Evolutionary conservation across 1,140 invertebrate genomes (phyloP).

Genomic region (Oreohelix idahoensis): DNA sequence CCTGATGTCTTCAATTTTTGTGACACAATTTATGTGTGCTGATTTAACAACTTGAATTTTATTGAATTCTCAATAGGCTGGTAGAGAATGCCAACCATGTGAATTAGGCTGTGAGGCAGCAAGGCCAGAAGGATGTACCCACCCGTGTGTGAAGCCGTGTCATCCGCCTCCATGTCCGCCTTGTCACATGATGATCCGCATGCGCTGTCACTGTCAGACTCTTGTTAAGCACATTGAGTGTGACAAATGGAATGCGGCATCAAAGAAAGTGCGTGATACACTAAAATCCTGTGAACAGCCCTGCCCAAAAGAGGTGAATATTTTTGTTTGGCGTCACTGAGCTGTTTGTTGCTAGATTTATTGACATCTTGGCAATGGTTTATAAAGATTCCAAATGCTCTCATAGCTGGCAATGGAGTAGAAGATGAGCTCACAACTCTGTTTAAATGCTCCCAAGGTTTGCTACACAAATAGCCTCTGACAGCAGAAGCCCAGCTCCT

Average conservation of each 20-base stretch:
- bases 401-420: too few relatives aligned
- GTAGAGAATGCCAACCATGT: slow-evolving; percentile 81
- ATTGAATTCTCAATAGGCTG: slow-evolving; percentile 60
- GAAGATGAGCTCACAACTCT: too few relatives aligned
- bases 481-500: too few relatives aligned
- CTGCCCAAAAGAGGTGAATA: slow-evolving; percentile 86
- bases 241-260: slow-evolving; percentile 77
- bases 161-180: slow-evolving; percentile 78
- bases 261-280: slow-evolving; percentile 73
- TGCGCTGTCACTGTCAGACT: slow-evolving; percentile 86
- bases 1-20: too few relatives aligned
- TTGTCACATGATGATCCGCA: slow-evolving; percentile 82
- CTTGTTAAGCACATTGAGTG: slow-evolving; percentile 84
- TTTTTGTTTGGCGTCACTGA: neutral
- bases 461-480: too few relatives aligned
- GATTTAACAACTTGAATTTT: neutral
- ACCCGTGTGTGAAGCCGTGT: slow-evolving; percentile 83
- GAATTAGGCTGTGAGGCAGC: slow-evolving; percentile 80
- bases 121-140: slow-evolving; percentile 84
- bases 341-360: too few relatives aligned
- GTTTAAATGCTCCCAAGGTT: too few relatives aligned
- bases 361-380: too few relatives aligned
- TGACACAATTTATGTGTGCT: too few relatives aligned
- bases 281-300: slow-evolving; percentile 85
- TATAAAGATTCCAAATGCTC: too few relatives aligned